These are phyloP conservation scores for Bombus waltoni DNA, from an alignment of 1,140 invertebrate species.

Conservation along the genomic window DNA sequence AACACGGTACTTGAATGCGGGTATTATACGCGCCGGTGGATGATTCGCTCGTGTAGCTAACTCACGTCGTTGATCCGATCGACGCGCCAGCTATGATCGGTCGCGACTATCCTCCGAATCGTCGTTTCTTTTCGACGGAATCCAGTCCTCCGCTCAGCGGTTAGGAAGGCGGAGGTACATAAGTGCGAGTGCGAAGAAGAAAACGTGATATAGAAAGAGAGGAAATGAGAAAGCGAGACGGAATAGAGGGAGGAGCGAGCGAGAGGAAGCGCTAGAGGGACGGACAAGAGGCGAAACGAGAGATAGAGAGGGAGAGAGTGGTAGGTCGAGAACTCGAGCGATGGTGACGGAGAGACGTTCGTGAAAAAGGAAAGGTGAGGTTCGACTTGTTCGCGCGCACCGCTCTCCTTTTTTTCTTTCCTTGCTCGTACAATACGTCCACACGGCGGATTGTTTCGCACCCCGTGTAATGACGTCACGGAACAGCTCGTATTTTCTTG, in stretches of 20 bases:
- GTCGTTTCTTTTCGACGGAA: conserved; percentile 82
- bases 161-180: conserved; percentile 68
- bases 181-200: conserved; percentile 39
- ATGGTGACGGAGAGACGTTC: conserved; percentile 63
- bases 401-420: conserved; percentile 27
- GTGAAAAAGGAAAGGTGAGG: conserved; percentile 63
- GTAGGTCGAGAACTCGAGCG: conserved; percentile 58
- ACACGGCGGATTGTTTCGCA: conserved; percentile 38
- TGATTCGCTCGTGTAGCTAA: conserved; percentile 45
- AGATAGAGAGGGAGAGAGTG: conserved; percentile 53
- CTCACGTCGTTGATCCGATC: conserved; percentile 78
- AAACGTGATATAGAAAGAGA: conserved; percentile 49
- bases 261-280: conserved; percentile 53
- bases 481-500: not conserved
- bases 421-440: conserved; percentile 60
- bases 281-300: conserved; percentile 40
- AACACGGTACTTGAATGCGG: conserved; percentile 22
- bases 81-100: conserved; percentile 83
- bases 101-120: conserved; percentile 83
- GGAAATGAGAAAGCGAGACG: conserved; percentile 60
- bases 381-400: conserved; percentile 55
- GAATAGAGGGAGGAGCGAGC: conserved; percentile 65
- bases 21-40: conserved; percentile 38
- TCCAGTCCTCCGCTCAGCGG: conserved; percentile 69
- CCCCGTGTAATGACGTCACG: conserved; percentile 35